A percentile compares a stretch with the other conserved stretches of the same genome.
phyloP scores from a whole-genome alignment of 1,140 invertebrate species.

The Oryctes rhinoceros region DNA sequence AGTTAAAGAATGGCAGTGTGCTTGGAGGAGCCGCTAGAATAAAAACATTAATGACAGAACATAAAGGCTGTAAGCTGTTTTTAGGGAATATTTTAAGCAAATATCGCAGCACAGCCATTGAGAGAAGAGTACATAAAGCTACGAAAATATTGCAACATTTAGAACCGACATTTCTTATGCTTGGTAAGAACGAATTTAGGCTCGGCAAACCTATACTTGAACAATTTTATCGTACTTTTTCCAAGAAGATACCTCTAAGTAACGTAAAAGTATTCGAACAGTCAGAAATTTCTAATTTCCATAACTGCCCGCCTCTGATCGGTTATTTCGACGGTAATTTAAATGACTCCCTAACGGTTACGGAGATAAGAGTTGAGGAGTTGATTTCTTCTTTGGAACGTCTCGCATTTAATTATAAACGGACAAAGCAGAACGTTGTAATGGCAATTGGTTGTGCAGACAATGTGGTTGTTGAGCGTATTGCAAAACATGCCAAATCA shows the following conservation, averaged over 20 bases:
- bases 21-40: background rate
- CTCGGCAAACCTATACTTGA: background rate
- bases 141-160: background rate
- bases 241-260: background rate
- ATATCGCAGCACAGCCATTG: background rate
- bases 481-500: background rate
- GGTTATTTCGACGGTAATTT: background rate
- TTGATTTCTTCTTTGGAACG: background rate
- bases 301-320: background rate
- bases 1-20: background rate
- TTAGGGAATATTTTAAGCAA: background rate
- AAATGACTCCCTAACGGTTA: background rate
- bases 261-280: background rate
- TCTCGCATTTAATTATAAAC: background rate
- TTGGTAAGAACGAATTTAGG: background rate
- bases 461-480: background rate
- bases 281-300: background rate
- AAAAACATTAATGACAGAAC: background rate
- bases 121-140: background rate
- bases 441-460: background rate
- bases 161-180: background rate
- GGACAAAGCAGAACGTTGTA: background rate
- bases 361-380: background rate
- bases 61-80: background rate
- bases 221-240: background rate